A percentile compares a stretch with the other conserved stretches of the same genome.
These are phyloP conservation scores for Sturnira hondurensis DNA, from an alignment of 2,113 vertebrate species.

Conservation along the genomic window DNA sequence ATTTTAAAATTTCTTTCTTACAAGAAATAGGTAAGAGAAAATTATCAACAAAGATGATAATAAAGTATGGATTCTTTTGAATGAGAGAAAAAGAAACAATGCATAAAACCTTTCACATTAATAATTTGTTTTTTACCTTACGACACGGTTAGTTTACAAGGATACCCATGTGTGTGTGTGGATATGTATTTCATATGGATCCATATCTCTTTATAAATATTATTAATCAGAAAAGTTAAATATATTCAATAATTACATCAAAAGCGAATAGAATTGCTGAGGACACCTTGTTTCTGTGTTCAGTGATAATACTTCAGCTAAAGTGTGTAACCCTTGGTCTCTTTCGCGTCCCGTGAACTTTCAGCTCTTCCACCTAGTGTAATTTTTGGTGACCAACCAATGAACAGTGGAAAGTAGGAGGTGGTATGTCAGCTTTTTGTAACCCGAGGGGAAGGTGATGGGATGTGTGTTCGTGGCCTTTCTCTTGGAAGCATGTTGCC, in stretches of 20 bases:
- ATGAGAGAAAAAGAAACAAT: background rate
- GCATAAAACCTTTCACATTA: background rate
- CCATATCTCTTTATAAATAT: background rate
- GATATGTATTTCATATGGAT: background rate
- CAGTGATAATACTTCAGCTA: background rate
- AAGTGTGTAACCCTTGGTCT: background rate
- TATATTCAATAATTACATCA: background rate
- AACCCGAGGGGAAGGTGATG: background rate
- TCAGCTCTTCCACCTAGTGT: background rate
- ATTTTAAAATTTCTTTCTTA: background rate
- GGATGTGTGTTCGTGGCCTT: background rate
- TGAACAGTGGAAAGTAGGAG: background rate
- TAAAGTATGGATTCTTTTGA: background rate
- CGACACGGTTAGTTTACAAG: background rate
- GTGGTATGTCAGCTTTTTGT: background rate
- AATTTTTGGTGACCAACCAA: constrained; percentile 4
- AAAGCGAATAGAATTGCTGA: background rate
- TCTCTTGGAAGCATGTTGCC: background rate
- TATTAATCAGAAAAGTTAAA: background rate
- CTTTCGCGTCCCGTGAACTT: background rate
- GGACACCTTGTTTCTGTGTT: background rate
- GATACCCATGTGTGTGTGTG: background rate
- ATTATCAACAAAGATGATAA: background rate
- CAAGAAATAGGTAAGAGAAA: background rate
- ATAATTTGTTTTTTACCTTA: background rate